These are phyloP conservation scores for Bursaphelenchus okinawaensis DNA, from an alignment of 2,888 invertebrate species.

Conservation along the genomic window DNA sequence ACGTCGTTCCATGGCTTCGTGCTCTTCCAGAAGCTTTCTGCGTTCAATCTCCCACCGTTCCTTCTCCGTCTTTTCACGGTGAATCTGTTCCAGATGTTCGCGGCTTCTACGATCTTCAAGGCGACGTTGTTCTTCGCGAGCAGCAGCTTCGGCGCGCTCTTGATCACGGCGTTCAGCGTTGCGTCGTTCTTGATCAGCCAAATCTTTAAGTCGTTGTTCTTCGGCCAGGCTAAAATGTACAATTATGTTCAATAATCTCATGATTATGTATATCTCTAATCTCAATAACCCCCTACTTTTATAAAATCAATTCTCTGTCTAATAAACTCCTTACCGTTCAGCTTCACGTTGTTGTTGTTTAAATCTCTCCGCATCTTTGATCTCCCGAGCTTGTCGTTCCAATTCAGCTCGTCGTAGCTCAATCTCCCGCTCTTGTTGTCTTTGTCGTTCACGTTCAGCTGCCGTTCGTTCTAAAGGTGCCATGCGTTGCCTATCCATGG, in stretches of 20 bases:
- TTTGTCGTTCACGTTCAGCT: conserved; percentile 42
- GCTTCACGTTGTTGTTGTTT: conserved; percentile 17
- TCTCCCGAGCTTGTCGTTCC: conserved; percentile 37
- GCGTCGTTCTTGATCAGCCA: conserved; percentile 45
- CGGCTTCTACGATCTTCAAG: conserved; percentile 47
- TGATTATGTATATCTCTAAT: neutral
- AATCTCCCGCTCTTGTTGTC: conserved; percentile 44
- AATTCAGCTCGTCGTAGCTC: conserved; percentile 45
- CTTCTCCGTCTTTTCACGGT: conserved; percentile 46
- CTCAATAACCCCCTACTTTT: no score
- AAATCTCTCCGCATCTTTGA: conserved; percentile 1
- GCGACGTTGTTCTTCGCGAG: conserved; percentile 42
- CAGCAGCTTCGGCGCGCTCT: conserved; percentile 48
- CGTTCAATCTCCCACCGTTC: conserved; percentile 51
- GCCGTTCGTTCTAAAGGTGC: conserved; percentile 38
- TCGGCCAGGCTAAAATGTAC: conserved; percentile 36
- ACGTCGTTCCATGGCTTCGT: conserved; percentile 36
- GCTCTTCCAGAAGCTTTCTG: conserved; percentile 41
- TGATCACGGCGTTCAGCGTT: conserved; percentile 50
- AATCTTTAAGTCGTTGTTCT: conserved; percentile 45
- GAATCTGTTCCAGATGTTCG: conserved; percentile 47
- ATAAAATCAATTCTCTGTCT: no score
- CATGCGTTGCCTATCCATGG: conserved; percentile 41
- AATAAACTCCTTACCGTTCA: conserved; percentile 5
- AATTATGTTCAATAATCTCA: conserved; percentile 8